Conservation (phyloP, 2,113 vertebrate species). For the Cacatua alba region DNA sequence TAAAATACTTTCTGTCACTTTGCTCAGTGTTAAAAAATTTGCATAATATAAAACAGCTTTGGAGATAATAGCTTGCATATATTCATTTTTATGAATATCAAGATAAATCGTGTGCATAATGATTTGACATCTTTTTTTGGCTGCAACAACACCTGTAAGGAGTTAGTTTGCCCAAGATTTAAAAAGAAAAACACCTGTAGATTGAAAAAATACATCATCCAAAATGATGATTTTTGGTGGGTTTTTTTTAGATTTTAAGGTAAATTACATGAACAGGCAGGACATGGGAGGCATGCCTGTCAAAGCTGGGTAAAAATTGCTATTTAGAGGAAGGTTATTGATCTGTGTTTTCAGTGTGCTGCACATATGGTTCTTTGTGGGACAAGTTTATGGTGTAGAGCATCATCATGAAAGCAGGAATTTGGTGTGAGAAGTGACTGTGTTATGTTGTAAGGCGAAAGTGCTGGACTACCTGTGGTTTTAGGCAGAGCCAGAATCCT, state of each 20-base stretch:
- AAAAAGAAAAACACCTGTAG: background rate
- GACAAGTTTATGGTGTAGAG: background rate
- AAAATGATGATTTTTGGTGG: background rate
- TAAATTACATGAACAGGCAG: background rate
- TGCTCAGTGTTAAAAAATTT: constrained; percentile 51
- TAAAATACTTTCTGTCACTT: constrained; percentile 65
- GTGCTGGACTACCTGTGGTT: background rate
- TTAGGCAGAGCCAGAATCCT: background rate
- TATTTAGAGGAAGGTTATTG: background rate
- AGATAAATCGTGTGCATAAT: constrained; percentile 34
- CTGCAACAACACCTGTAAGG: background rate
- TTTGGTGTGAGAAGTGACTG: background rate
- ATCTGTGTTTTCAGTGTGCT: background rate
- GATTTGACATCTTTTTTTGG: constrained; percentile 9
- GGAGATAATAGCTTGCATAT: constrained; percentile 59
- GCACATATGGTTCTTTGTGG: background rate
- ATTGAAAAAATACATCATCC: background rate
- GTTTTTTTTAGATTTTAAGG: background rate
- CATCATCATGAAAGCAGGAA: background rate
- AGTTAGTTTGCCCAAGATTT: background rate
- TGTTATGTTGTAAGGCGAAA: background rate
- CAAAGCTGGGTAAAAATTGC: background rate
- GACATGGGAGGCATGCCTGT: background rate
- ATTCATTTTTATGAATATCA: constrained; percentile 56
- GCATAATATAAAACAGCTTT: constrained; percentile 54